Base-by-base conservation (phyloP, 1,140 invertebrate species). In the Tetragnatha versicolor region DNA sequence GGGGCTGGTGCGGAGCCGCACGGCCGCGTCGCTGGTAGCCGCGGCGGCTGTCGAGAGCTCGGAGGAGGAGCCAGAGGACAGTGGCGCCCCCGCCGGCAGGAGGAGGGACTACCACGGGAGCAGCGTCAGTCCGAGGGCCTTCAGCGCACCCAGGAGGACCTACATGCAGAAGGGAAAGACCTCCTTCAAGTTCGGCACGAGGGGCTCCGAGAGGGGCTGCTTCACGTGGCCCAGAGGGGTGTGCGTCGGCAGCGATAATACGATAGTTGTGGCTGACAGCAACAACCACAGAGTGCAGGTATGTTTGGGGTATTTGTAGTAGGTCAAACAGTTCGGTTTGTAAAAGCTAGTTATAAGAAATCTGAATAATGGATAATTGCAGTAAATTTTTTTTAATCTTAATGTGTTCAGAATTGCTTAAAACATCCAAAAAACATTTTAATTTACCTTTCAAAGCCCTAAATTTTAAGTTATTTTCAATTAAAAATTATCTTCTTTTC, bases 141-240 rank as follows among this genome's bases (percentile, higher is more conserved):
- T 79, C 58, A 79, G 70, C 31, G 25, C 66, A 4, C 79, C 79
- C 0, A 70, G 82, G 14, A 72, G 72, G 22, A 60, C 80, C 42
- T 83, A 84, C 55, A 75, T 80, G 47, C 80, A 83, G 31, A 95
- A 96, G 88, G 91, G 94, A 87, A 91, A 93, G 86, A 91, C 94
- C 90, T 92, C 94, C 89, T 93, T 95, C 86, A 93, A 93, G 82
- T 93, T 98, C 88, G 96, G 96, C 89, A 92, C 92, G 89, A 92
- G 96, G 90, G 96, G 96, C 89, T 96, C 94, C 91, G 95, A 96
- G 89, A 91, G 93, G 87, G 94, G 94, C 90, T 92, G 91, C 86
- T 98, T 98, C 88, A 98, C 95, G 60, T 98, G 95, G 95, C 96
- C 96, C 83, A 90, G 96, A 86, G 96, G 95, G 83, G 91, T 98